phyloP scores from a whole-genome alignment of 2,888 invertebrate species.

The Sarcophaga rosellei region DNA sequence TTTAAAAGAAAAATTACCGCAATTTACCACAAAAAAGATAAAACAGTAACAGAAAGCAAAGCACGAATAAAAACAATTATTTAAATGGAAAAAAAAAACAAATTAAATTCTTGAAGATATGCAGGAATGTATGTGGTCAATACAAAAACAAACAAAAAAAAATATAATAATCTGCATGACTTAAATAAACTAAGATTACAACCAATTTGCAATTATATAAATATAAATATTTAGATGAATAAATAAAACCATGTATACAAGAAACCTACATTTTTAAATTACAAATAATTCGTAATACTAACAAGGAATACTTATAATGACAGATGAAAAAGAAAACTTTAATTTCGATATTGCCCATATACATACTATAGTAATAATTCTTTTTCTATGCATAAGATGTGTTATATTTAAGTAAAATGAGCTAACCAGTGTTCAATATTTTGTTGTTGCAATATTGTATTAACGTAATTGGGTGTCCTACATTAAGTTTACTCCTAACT shows the following conservation, averaged over 20 bases:
- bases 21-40: conserved; percentile 63
- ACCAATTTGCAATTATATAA: conserved; percentile 48
- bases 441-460: no score
- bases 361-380: neutral
- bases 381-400: neutral
- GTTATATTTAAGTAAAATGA: no score
- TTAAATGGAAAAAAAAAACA: conserved; percentile 33
- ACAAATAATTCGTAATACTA: conserved; percentile 24
- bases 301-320: conserved; percentile 24
- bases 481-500: neutral
- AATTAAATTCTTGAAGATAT: conserved; percentile 36
- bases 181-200: conserved; percentile 52
- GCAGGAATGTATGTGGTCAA: conserved; percentile 37
- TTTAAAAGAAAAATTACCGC: conserved; percentile 62
- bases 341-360: neutral
- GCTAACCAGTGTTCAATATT: no score
- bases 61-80: conserved; percentile 53
- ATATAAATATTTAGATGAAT: conserved; percentile 49
- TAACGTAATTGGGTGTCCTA: no score
- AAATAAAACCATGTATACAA: conserved; percentile 52
- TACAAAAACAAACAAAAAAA: conserved; percentile 22
- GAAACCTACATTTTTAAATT: conserved; percentile 18
- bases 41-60: conserved; percentile 39
- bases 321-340: neutral
- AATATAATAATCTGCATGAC: conserved; percentile 51